These are phyloP conservation scores for Cliona cf. orientalis DNA, from an alignment of 37 sponge, comb jelly and placozoan species.

Conservation along the genomic window DNA sequence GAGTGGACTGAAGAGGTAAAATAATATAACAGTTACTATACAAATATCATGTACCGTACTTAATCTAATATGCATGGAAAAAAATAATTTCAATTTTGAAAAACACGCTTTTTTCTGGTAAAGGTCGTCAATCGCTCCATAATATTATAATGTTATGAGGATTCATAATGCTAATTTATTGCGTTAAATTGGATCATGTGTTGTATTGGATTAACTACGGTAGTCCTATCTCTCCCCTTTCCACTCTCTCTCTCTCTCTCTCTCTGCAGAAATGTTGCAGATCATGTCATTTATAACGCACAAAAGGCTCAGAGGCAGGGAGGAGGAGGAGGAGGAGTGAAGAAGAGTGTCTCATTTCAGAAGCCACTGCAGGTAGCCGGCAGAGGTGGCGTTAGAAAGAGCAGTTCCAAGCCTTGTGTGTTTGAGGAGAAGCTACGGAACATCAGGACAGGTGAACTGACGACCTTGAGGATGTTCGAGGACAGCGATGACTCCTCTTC, in stretches of 20 bases:
- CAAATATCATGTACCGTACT: too few relatives aligned
- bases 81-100: too few relatives aligned
- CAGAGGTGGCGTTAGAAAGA: neutral
- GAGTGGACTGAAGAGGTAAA: conserved; percentile 6
- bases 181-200: too few relatives aligned
- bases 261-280: conserved; percentile 1
- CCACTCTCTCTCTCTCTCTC: neutral
- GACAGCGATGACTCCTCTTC: conserved; percentile 29
- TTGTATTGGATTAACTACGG: too few relatives aligned
- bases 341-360: neutral
- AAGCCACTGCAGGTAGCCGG: too few relatives aligned
- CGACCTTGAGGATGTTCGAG: conserved; percentile 8
- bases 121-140: too few relatives aligned
- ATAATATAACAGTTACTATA: too few relatives aligned
- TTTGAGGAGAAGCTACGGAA: conserved; percentile 4
- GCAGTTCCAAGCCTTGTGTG: neutral
- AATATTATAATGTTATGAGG: too few relatives aligned
- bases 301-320: conserved; percentile 12
- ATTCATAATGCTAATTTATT: too few relatives aligned
- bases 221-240: neutral
- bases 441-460: conserved; percentile 36
- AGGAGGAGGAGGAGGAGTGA: neutral
- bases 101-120: too few relatives aligned
- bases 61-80: too few relatives aligned
- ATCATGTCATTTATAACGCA: conserved; percentile 11